These are phyloP conservation scores for Eulemur coronatus DNA, from an alignment of 2,797 vertebrate genomes.

Conservation along the genomic window DNA sequence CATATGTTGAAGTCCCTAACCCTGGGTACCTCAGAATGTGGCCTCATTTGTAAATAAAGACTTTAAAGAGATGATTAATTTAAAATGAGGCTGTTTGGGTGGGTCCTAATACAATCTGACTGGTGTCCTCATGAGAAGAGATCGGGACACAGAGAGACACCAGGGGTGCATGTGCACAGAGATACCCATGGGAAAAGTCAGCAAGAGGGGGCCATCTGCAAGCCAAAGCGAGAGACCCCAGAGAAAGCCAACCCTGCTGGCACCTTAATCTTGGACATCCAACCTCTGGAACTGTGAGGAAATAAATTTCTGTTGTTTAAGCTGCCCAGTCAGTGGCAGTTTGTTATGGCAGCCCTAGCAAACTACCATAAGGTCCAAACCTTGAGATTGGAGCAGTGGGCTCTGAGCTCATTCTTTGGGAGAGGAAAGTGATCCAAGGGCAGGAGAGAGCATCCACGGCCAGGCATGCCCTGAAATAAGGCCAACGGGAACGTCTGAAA, in stretches of 20 bases:
- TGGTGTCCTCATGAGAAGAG: not conserved
- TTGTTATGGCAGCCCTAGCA: not conserved
- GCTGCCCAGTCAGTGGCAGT: not conserved
- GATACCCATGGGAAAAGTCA: not conserved
- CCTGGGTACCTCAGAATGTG: not conserved
- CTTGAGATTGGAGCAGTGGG: not conserved
- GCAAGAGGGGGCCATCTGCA: not conserved
- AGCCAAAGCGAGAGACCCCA: not conserved
- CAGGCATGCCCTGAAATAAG: not conserved
- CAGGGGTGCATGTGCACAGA: accelerated
- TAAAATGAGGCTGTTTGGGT: not conserved
- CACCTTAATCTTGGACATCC: not conserved
- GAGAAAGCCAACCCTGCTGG: not conserved
- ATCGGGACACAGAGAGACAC: not conserved
- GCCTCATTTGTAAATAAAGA: not conserved
- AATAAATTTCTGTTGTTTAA: not conserved
- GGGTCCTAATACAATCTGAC: not conserved
- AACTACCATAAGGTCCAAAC: not conserved
- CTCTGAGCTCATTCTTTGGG: not conserved
- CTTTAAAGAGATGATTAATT: not conserved
- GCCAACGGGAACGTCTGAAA: not conserved
- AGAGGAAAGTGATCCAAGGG: not conserved
- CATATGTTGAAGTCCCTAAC: not conserved
- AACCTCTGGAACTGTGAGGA: not conserved
- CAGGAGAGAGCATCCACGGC: not conserved